Base-by-base conservation (phyloP, 2,888 invertebrate genomes). In the Tricholauxania praeusta region DNA sequence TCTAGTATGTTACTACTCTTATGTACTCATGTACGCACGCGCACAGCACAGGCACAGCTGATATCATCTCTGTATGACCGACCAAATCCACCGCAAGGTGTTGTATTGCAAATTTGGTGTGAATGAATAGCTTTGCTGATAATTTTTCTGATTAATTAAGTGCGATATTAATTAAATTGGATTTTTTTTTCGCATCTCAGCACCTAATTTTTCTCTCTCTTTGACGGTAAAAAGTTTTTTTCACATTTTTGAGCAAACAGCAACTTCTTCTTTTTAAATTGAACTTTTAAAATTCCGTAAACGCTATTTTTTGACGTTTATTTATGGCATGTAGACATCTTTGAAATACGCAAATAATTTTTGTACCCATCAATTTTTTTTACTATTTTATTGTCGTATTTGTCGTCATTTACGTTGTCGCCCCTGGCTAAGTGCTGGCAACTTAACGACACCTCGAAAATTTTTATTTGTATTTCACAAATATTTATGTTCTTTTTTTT, bases 101-200 rank as follows among this genome's bases (percentile, higher is more conserved):
- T 64, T 64, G 49, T 10, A 19, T 51, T 64, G 64, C 67, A 57
- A 52, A 49, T 69, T 60, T 17, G 60, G 69, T 69, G 69, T 69
- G 69, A 39, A 39, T 39, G 39, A 69, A 57, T 71, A 55, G 55
- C 55, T 57, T 72, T 49, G 55, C 49, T 67, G 70, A 75, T 75
- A 72, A 67, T 55, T 53, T 52, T 70, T 73, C 57, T 73, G 72
- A 74, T 72, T 74, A 75, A 75, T 75, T 75, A 71, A 67, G 70
- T 72, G 75, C 66, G 75, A 75, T 74, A 74, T 72, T 72, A 74
- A 73, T 74, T 75, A 62, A 72, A 68, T 62, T 48, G 22, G 48
- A 59, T 32, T n/a, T 74, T 68, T 52, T 67, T 64, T 49, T 64
- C 12, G 19, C 39, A 39, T 7, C 5, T 39, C 39, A 39, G 39